Conservation (phyloP, 2,888 invertebrate species). For the Eupithecia exiguata region DNA sequence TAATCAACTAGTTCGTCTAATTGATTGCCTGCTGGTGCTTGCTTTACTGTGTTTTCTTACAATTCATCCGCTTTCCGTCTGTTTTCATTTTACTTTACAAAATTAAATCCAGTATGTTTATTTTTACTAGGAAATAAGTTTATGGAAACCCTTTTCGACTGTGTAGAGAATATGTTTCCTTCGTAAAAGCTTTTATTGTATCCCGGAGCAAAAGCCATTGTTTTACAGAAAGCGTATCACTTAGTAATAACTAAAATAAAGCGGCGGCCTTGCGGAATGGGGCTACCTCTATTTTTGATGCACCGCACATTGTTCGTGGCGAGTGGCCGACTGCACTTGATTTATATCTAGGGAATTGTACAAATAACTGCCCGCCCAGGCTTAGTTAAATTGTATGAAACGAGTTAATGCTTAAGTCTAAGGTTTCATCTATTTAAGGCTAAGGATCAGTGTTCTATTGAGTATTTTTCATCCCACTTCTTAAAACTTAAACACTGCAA, state of each 20-base stretch:
- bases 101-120: neutral
- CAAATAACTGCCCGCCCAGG: conserved; percentile 1
- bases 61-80: neutral
- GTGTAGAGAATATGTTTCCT: neutral
- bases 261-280: conserved; percentile 59
- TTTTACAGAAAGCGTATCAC: conserved; percentile 40
- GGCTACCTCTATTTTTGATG: conserved; percentile 64
- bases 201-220: conserved; percentile 7
- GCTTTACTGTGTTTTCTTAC: neutral
- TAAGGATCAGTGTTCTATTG: neutral
- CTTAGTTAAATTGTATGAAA: conserved; percentile 10
- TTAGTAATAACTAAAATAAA: conserved; percentile 56
- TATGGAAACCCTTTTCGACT: neutral
- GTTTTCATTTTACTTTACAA: neutral
- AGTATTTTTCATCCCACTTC: neutral
- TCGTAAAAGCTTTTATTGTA: neutral
- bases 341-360: conserved; percentile 12
- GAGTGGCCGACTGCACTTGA: conserved; percentile 32
- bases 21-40: conserved; percentile 12
- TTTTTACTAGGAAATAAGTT: neutral
- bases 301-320: conserved; percentile 48
- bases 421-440: neutral
- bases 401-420: neutral
- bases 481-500: neutral
- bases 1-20: conserved; percentile 5